A percentile compares a stretch with the other conserved stretches of the same genome.
Conservation (phyloP, 2,113 vertebrate species). For the Sorex fumeus region DNA sequence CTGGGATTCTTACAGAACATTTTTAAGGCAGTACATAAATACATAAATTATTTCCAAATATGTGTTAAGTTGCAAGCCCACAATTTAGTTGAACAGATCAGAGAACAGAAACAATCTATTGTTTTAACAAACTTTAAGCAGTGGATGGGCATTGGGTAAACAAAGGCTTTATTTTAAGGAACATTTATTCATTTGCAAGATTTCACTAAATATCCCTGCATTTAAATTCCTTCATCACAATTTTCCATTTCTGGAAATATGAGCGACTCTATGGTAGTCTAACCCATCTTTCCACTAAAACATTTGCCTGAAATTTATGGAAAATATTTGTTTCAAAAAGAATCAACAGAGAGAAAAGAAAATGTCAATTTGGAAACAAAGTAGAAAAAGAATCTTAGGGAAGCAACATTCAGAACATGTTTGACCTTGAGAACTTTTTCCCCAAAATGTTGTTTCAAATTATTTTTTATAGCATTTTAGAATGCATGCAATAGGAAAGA, state of each 20-base stretch:
- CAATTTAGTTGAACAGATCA: neutral
- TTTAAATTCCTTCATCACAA: neutral
- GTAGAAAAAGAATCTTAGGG: neutral
- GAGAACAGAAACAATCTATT: neutral
- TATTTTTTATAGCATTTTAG: neutral
- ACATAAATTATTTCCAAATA: slow-evolving; percentile 29
- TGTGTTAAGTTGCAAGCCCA: neutral
- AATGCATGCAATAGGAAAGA: neutral
- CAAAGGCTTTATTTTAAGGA: slow-evolving; percentile 22
- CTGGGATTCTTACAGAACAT: neutral
- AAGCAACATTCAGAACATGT: neutral
- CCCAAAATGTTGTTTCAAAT: neutral
- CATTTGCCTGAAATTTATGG: neutral
- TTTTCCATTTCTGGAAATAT: neutral
- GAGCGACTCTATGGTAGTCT: neutral
- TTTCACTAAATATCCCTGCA: neutral
- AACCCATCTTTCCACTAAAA: neutral
- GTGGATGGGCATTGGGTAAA: neutral
- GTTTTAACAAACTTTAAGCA: slow-evolving; percentile 6
- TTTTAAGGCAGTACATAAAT: slow-evolving; percentile 51
- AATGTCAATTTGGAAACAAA: neutral
- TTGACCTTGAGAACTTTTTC: slow-evolving; percentile 4
- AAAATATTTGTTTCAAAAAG: neutral
- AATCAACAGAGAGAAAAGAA: neutral
- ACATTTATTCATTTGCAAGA: neutral